A percentile compares a stretch with the other conserved stretches of the same genome.
Evolutionary conservation across 2,888 invertebrate species (phyloP).

Genomic region (Caenorhabditis auriculariae): DNA sequence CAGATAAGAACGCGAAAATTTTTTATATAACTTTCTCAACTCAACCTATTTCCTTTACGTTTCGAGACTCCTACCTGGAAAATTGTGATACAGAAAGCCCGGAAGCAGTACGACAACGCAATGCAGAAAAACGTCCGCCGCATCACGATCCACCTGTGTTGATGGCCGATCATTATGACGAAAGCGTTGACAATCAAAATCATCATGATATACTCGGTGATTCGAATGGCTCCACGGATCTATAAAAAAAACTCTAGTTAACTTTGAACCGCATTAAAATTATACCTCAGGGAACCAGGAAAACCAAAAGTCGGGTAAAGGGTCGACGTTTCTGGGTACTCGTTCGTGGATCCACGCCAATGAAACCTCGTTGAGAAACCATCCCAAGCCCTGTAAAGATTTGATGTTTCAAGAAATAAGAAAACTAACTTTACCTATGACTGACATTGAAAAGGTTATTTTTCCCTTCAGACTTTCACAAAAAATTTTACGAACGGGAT

Average conservation of each 20-base stretch:
- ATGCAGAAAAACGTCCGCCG: conserved; percentile 51
- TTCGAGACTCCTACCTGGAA: conserved; percentile 47
- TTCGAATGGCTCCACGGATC: conserved; percentile 46
- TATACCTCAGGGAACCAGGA: conserved; percentile 50
- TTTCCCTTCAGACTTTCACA: not conserved
- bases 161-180: conserved; percentile 48
- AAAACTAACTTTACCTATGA: conserved; percentile 2
- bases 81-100: conserved; percentile 56
- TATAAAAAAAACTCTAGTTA: conserved; percentile 8
- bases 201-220: conserved; percentile 58
- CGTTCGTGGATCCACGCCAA: conserved; percentile 61
- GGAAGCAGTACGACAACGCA: conserved; percentile 48
- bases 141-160: conserved; percentile 48
- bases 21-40: too few species aligned
- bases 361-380: conserved; percentile 52
- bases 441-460: not conserved
- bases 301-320: conserved; percentile 61
- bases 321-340: conserved; percentile 48
- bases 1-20: too few species aligned
- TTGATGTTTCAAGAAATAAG: not conserved
- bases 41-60: too few species aligned
- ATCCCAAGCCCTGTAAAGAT: conserved; percentile 44
- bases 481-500: not conserved
- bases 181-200: conserved; percentile 44
- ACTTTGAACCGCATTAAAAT: not conserved